phyloP scores from a whole-genome alignment of 2,113 vertebrate species.

The Lethenteron reissneri region DNA sequence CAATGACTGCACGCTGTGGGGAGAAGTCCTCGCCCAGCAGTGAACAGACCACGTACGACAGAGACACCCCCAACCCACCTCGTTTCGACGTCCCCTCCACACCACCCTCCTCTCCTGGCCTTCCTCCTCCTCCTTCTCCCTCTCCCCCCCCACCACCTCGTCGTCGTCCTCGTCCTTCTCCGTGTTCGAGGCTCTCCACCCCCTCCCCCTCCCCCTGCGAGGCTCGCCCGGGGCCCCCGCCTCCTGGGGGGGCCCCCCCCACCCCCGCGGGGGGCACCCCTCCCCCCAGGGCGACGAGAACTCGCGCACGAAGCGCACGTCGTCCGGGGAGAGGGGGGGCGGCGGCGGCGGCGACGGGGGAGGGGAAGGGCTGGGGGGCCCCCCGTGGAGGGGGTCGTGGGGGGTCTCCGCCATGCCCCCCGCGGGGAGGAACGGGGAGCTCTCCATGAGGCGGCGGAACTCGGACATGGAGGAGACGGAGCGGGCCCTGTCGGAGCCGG shows the following conservation, averaged over 20 bases:
- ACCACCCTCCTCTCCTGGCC: neutral
- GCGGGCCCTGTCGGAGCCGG: constrained; percentile 38
- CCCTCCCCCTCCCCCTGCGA: constrained; percentile 6
- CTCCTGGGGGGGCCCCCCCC: neutral
- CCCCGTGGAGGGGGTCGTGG: neutral
- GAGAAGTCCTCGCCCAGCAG: too few species aligned
- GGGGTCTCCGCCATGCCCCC: constrained; percentile 30
- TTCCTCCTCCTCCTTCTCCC: neutral
- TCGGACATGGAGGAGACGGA: constrained; percentile 97
- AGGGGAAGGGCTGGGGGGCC: too few species aligned
- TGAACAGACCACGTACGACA: too few species aligned
- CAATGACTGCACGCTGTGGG: too few species aligned
- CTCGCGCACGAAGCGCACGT: constrained; percentile 93
- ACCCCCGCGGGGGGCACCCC: neutral
- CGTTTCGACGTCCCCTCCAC: neutral
- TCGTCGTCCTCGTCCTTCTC: neutral
- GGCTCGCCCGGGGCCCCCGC: constrained; percentile 12
- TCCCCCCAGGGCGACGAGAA: constrained; percentile 21
- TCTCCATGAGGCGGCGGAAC: constrained; percentile 88
- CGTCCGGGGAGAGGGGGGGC: constrained; percentile 78
- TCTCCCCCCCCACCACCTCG: neutral
- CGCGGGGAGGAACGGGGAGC: constrained; percentile 85
- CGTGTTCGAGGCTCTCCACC: neutral
- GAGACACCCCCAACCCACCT: neutral
- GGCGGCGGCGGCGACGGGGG: constrained; percentile 41